A percentile compares a stretch with the other conserved stretches of the same genome.
These are phyloP conservation scores for Gymnorhina tibicen DNA, from an alignment of 2,113 vertebrate species.

Conservation along the genomic window DNA sequence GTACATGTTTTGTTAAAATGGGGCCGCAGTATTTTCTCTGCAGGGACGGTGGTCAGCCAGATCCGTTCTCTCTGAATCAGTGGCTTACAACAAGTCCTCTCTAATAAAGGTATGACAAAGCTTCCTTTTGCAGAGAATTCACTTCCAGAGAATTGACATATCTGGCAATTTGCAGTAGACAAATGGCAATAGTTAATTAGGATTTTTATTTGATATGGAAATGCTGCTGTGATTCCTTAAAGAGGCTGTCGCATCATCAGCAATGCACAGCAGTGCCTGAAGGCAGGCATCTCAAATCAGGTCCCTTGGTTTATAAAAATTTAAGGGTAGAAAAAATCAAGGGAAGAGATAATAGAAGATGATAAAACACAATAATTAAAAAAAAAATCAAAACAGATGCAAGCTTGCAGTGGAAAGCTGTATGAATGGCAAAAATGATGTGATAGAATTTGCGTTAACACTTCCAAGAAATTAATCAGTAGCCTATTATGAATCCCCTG, in stretches of 20 bases:
- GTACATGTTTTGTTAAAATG: neutral
- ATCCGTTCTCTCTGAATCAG: neutral
- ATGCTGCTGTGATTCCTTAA: constrained; percentile 5
- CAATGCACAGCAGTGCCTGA: neutral
- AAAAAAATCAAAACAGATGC: neutral
- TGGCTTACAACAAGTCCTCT: neutral
- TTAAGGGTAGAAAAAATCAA: neutral
- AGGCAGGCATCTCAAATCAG: constrained; percentile 11
- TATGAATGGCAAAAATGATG: neutral
- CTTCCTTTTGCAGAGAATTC: neutral
- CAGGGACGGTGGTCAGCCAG: neutral
- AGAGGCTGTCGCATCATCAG: neutral
- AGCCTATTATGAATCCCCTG: neutral
- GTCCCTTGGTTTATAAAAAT: constrained; percentile 38
- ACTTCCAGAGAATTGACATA: neutral
- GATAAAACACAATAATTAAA: neutral
- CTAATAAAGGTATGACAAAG: neutral
- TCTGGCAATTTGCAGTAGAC: constrained; percentile 1
- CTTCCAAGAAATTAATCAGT: neutral
- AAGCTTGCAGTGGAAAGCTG: neutral
- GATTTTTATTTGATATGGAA: constrained; percentile 38
- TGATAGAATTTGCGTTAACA: neutral
- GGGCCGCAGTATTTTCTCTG: neutral
- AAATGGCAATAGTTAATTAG: neutral
- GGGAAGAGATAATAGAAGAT: neutral